Evolutionary conservation across 2,113 vertebrate species (phyloP), one percentile per base, ranked within the genome.

Genomic region (Seriola rivoliana): DNA sequence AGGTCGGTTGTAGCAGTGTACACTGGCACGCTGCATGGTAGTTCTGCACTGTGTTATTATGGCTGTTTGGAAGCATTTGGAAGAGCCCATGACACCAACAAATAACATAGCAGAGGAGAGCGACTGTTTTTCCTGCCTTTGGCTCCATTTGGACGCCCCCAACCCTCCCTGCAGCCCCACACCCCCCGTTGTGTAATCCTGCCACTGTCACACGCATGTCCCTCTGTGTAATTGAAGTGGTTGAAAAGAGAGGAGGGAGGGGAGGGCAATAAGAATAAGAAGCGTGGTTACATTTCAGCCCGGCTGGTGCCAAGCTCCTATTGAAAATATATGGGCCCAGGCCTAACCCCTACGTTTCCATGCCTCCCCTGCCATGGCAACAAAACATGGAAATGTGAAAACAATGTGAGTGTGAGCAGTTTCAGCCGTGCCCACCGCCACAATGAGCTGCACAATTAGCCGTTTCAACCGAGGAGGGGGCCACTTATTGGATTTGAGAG

Each of bases 321-420:
- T 70, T 85, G 82, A 87, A 65, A 81, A 62, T 86, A 86, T 44
- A 85, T 8, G 72, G 57, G 80, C 38, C 57, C 4, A n/a, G 68
- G 32, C 82, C 72, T 76, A 62, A 66, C 52, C 67, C 68, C 71
- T 25, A 11, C 25, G 57, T 87, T 69, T 80, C 87, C 85, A 83
- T 78, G 85, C 54, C 78, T 57, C 78, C 74, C 40, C 68, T 78
- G 67, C 83, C 87, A 92, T 90, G 83, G 89, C 74, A 89, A 92
- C 91, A 78, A 60, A 90, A 92, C 89, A 88, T n/a, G 48, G 55
- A 85, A 72, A 78, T 58, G 63, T 62, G 65, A 88, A 86, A 90
- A 92, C 85, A 90, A 88, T 86, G 68, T 46, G 25, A 65, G 83
- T 21, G 23, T 64, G 78, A 80, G 68, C 72, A 4, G 73, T 76